Base-by-base conservation (phyloP, 2,797 vertebrate genomes). In the Alauda arvensis region DNA sequence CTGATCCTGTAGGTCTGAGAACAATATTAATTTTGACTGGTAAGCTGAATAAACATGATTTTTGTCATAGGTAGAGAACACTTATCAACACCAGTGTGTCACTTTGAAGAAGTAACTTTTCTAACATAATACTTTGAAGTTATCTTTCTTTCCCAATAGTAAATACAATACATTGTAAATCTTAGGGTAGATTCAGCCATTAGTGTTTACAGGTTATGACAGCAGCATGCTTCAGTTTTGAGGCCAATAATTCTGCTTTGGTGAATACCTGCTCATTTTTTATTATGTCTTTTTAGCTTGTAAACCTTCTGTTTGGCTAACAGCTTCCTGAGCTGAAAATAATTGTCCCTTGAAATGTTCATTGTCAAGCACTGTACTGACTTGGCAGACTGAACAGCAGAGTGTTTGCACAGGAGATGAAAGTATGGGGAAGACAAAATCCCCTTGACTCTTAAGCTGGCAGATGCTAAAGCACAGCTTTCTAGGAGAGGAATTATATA, bases 11-110 rank as follows among this genome's bases (percentile, higher is more conserved):
- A 82, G 46, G 23, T 57, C 69, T 86, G 60, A 89, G 77, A 89
- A 86, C 51, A 93, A 78, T 77, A 95, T 93, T 95, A 88, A 91
- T 95, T 96, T 93, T 92, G 66, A 93, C 65, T 92, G 43, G 65
- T 93, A 93, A 91, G 56, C 80, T 91, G 85, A 94, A 93, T 92
- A 96, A 95, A 93, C 46, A 85, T 42, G 62, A 77, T 91, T 92
- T 94, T 92, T 78, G 24, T 93, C 78, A 56, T 53, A 91, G 74
- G n/a, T 51, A 62, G 66, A 91, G 74, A 89, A 77, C 75, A 69
- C 86, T 94, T 94, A 93, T 83, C 75, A 94, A 84, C 69, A 81
- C 6, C 7, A 42, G 43, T 39, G 56, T 83, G 63, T 91, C 91
- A 90, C 91, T 95, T 93, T 85, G 85, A 84, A 94, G 67, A 85